Conservation (phyloP, 37 sponge, comb jelly and placozoan genomes). For the Mnemiopsis leidyi region DNA sequence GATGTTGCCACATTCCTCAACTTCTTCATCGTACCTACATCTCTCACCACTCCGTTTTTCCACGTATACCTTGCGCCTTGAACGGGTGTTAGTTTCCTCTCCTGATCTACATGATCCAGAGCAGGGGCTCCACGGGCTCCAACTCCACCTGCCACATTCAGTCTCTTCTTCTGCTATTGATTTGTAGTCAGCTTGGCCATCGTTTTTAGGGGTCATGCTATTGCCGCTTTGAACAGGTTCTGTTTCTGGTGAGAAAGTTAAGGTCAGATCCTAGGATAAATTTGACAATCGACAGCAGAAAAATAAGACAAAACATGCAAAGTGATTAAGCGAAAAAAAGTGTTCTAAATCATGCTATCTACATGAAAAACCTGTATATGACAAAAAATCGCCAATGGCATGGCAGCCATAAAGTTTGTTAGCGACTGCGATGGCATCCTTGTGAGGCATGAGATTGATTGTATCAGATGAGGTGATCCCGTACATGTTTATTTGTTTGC, state of each 20-base stretch:
- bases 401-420: background rate
- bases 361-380: too few relatives aligned
- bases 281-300: too few relatives aligned
- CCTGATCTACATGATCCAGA: background rate
- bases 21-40: background rate
- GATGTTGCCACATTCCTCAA: background rate
- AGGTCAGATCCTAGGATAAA: too few relatives aligned
- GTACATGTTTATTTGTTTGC: background rate
- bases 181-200: too few relatives aligned
- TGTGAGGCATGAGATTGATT: conserved; percentile 4
- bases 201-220: too few relatives aligned
- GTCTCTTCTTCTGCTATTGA: too few relatives aligned
- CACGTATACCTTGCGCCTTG: background rate
- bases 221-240: too few relatives aligned
- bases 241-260: too few relatives aligned
- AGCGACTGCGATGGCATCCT: background rate
- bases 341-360: too few relatives aligned
- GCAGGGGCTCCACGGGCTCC: conserved; percentile 24
- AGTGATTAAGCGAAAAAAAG: too few relatives aligned
- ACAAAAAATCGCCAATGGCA: too few relatives aligned
- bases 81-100: background rate
- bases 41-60: background rate
- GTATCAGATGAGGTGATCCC: background rate
- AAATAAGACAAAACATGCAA: too few relatives aligned
- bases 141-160: background rate